These are phyloP conservation scores for Sisor rabdophorus DNA, from an alignment of 2,113 vertebrate species.

Conservation along the genomic window DNA sequence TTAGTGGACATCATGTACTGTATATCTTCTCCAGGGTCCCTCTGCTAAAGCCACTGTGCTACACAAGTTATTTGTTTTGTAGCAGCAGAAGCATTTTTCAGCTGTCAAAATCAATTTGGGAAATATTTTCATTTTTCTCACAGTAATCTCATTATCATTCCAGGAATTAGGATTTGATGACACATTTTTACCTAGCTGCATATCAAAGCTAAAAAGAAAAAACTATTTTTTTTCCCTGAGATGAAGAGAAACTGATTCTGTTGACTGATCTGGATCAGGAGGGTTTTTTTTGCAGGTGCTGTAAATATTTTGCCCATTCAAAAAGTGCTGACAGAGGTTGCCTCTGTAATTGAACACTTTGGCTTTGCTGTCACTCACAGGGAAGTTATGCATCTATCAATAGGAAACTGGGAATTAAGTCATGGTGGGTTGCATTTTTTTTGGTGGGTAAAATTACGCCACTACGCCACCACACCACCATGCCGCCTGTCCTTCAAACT, in stretches of 20 bases:
- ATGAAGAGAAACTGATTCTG: conserved; percentile 25
- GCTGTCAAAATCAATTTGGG: not conserved
- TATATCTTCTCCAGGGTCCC: not conserved
- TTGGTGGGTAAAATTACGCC: no score
- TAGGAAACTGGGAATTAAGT: conserved; percentile 16
- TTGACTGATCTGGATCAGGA: conserved; percentile 27
- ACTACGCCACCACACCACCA: no score
- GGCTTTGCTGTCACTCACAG: conserved; percentile 18
- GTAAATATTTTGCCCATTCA: conserved; percentile 28
- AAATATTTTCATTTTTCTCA: not conserved
- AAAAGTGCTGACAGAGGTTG: conserved; percentile 35
- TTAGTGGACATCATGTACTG: conserved; percentile 8
- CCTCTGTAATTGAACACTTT: conserved; percentile 32
- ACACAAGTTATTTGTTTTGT: not conserved
- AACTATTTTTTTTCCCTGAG: not conserved
- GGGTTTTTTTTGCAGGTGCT: conserved; percentile 14
- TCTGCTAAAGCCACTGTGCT: not conserved
- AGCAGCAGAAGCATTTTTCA: not conserved
- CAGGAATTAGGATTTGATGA: not conserved
- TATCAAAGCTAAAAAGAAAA: not conserved
- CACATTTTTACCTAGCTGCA: not conserved
- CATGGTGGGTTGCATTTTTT: conserved; percentile 19
- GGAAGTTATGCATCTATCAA: conserved; percentile 34
- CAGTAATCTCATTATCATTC: not conserved
- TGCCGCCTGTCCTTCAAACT: no score